Percentiles rank a stretch among this genome's conserved stretches.
phyloP scores from a whole-genome alignment of 2,113 vertebrate genomes.

The Pedetes capensis region DNA sequence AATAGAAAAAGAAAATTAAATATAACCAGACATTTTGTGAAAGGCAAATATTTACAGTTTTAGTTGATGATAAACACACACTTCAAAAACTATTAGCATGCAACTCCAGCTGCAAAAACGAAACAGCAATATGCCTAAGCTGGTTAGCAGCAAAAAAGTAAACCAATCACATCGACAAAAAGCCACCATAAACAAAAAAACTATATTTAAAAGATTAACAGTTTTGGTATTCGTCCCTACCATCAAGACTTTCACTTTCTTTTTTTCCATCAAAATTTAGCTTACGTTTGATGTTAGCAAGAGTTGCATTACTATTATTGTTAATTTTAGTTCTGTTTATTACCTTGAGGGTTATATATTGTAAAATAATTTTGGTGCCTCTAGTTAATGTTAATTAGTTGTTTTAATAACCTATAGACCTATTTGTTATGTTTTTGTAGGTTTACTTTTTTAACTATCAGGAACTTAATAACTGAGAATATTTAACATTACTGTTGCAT shows the following conservation, averaged over 20 bases:
- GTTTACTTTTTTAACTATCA: conserved; percentile 99
- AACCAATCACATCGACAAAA: conserved; percentile 94
- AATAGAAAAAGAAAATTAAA: conserved; percentile 79
- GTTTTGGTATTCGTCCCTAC: conserved; percentile 87
- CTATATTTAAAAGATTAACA: conserved; percentile 85
- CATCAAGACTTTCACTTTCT: conserved; percentile 83
- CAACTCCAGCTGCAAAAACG: conserved; percentile 86
- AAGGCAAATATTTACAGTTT: conserved; percentile 68
- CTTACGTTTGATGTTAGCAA: conserved; percentile 93
- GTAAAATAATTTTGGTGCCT: conserved; percentile 89
- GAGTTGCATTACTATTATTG: conserved; percentile 91
- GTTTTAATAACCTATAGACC: conserved; percentile 92
- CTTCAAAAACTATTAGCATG: conserved; percentile 85
- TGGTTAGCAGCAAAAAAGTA: conserved; percentile 99
- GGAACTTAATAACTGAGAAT: conserved; percentile 93
- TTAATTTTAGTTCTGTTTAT: conserved; percentile 97
- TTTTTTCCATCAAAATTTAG: conserved; percentile 86
- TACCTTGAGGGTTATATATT: conserved; percentile 90
- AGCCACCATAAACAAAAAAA: conserved; percentile 88
- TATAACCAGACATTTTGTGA: conserved; percentile 68
- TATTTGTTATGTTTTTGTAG: conserved; percentile 95
- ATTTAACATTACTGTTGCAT: conserved; percentile 94
- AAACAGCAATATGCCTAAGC: conserved; percentile 80
- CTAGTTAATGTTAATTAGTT: conserved; percentile 96
- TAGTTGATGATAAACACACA: conserved; percentile 77